Percentiles rank a stretch among this genome's conserved stretches.
These are phyloP conservation scores for Cynopterus sphinx DNA, from an alignment of 2,797 vertebrate genomes.

Conservation along the genomic window DNA sequence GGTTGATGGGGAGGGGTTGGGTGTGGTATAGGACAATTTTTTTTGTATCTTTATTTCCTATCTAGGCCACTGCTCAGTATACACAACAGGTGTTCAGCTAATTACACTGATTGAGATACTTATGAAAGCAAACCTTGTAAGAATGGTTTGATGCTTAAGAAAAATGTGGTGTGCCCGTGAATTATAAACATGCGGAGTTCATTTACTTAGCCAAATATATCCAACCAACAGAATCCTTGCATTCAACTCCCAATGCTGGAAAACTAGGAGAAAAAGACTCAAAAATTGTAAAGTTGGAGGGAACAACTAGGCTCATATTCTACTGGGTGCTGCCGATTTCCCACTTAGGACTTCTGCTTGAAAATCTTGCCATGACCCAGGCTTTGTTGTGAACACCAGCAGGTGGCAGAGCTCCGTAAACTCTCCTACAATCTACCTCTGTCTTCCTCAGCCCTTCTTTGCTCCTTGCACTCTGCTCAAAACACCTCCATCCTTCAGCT, in stretches of 20 bases:
- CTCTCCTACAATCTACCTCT: fast-evolving
- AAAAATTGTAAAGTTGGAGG: background rate
- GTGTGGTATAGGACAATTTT: background rate
- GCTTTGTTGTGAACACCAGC: background rate
- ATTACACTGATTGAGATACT: conserved; percentile 64
- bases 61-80: background rate
- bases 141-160: conserved; percentile 56
- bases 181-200: conserved; percentile 48
- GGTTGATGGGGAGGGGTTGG: background rate
- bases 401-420: background rate
- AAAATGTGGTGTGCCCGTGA: conserved; percentile 21
- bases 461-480: background rate
- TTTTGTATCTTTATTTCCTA: conserved; percentile 23
- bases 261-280: conserved; percentile 11
- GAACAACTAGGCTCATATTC: background rate
- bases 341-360: background rate
- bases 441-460: background rate
- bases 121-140: conserved; percentile 63
- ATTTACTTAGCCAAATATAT: conserved; percentile 52
- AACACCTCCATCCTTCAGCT: background rate
- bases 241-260: background rate
- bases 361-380: background rate
- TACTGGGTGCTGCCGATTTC: background rate
- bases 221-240: background rate
- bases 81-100: conserved; percentile 50